Percentiles rank a stretch among this genome's conserved stretches.
phyloP scores from a whole-genome alignment of 2,888 invertebrate genomes.

The Anthrax anthrax region DNA sequence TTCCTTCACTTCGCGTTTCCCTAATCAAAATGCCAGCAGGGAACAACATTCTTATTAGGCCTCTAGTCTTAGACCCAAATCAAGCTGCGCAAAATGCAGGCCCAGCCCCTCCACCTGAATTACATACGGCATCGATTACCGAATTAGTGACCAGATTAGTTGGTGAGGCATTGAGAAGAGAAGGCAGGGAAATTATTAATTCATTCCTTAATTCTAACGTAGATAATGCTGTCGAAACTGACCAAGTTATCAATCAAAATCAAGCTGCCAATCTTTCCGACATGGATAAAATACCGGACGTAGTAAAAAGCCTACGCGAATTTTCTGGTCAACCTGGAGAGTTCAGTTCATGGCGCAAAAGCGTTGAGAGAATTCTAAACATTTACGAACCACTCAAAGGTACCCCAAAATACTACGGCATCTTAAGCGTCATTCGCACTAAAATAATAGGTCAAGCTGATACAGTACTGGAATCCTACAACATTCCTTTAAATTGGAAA shows the following conservation, averaged over 20 bases:
- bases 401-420: slow-evolving; percentile 11
- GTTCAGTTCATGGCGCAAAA: slow-evolving; percentile 8
- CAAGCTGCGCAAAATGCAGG: neutral
- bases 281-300: slow-evolving; percentile 7
- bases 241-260: too few relatives aligned
- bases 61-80: neutral
- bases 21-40: neutral
- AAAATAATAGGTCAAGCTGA: slow-evolving; percentile 11
- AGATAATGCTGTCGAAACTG: too few relatives aligned
- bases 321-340: slow-evolving; percentile 8
- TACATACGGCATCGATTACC: neutral
- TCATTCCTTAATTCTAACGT: too few relatives aligned
- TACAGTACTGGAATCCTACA: slow-evolving; percentile 10
- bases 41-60: neutral
- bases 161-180: too few relatives aligned
- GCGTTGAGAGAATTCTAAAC: slow-evolving; percentile 9
- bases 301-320: slow-evolving; percentile 5
- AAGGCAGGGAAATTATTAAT: too few relatives aligned
- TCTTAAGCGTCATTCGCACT: slow-evolving; percentile 8
- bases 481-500: slow-evolving; percentile 7
- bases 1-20: too few relatives aligned
- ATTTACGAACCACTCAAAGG: slow-evolving; percentile 7
- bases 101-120: neutral
- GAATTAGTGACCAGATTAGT: too few relatives aligned
- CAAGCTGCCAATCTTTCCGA: neutral